A percentile compares a stretch with the other conserved stretches of the same genome.
These are phyloP conservation scores for Abrostola tripartita DNA, from an alignment of 2,888 invertebrate species.

Conservation along the genomic window DNA sequence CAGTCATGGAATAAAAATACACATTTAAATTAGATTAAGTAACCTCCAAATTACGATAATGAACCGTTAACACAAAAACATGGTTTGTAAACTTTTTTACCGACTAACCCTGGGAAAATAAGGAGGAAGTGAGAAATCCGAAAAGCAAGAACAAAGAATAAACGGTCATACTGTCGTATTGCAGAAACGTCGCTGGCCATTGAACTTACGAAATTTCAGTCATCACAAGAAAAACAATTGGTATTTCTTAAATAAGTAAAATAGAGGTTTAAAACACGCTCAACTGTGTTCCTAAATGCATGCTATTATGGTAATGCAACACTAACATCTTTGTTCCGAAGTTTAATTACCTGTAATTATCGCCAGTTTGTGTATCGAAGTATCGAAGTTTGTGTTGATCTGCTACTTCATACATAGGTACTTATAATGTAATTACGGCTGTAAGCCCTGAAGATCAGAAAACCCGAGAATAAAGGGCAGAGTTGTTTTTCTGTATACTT, in stretches of 20 bases:
- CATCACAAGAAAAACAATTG: constrained; percentile 29
- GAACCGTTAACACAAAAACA: constrained; percentile 39
- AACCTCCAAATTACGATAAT: constrained; percentile 7
- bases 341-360: constrained; percentile 11
- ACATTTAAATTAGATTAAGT: background rate
- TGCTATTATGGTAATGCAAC: constrained; percentile 27
- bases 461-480: no score
- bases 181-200: constrained; percentile 58
- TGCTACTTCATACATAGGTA: background rate
- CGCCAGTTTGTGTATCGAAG: no score
- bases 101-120: constrained; percentile 51
- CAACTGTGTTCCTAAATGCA: constrained; percentile 12
- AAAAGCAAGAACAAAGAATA: constrained; percentile 58
- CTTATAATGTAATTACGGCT: no score
- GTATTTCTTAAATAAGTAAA: constrained; percentile 1
- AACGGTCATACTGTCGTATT: constrained; percentile 39
- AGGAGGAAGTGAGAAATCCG: constrained; percentile 63
- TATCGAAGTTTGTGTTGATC: background rate
- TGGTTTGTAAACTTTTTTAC: constrained; percentile 31
- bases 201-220: constrained; percentile 39
- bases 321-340: constrained; percentile 7
- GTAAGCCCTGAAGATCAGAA: no score
- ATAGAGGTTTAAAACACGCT: background rate
- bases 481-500: no score
- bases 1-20: no score